Conservation (phyloP, 2,888 invertebrate genomes). For the Ramazzottius varieornatus region DNA sequence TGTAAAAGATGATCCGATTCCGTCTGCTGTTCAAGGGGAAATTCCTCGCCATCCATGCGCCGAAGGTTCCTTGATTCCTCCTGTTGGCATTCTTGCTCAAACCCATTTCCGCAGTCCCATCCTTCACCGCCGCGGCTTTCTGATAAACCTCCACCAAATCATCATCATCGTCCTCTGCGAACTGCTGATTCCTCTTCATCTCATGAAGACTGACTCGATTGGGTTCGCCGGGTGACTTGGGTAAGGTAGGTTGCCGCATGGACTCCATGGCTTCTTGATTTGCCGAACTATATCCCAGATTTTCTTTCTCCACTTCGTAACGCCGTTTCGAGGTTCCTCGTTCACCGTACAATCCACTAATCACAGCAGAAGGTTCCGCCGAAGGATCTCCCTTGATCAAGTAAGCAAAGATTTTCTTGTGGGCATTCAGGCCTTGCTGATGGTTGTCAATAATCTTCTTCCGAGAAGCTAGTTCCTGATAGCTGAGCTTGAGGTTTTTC, state of each 20-base stretch:
- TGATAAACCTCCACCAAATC: slow-evolving; percentile 3
- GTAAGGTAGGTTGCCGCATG: not conserved
- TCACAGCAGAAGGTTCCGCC: not conserved
- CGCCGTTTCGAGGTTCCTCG: not conserved
- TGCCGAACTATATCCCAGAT: not conserved
- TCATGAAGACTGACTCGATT: not conserved
- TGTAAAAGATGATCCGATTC: slow-evolving; percentile 1
- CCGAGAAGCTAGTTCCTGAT: not conserved
- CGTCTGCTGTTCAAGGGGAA: not conserved
- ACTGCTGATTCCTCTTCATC: not conserved
- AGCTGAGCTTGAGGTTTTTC: not conserved
- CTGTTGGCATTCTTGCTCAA: not conserved
- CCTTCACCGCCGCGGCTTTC: not conserved
- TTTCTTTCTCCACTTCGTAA: not conserved
- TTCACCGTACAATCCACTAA: not conserved
- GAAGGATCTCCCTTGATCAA: not conserved
- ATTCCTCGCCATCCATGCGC: not conserved
- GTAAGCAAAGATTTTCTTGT: not conserved
- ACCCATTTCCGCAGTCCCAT: not conserved
- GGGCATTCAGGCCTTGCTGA: not conserved
- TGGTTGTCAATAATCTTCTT: not conserved
- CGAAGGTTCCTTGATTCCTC: not conserved
- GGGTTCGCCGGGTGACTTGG: not conserved
- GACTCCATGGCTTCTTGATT: not conserved
- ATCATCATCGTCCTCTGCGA: not conserved